Conservation (phyloP, 2,888 invertebrate species). For the Creontiades dilutus region DNA sequence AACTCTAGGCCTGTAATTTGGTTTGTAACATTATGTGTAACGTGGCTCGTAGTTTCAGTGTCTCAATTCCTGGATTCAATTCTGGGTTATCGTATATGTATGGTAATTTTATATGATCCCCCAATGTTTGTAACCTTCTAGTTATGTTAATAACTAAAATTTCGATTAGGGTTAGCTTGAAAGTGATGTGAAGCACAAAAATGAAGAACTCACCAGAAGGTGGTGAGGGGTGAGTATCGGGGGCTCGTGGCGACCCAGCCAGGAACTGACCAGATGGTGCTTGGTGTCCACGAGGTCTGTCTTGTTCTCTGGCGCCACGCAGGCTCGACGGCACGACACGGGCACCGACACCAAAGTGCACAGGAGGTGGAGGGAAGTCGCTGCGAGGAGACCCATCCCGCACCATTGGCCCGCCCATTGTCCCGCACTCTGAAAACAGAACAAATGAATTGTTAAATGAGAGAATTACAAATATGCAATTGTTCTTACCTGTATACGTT, state of each 20-base stretch:
- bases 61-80: too few relatives aligned
- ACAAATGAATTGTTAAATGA: background rate
- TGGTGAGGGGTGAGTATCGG: conserved; percentile 71
- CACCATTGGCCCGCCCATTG: conserved; percentile 75
- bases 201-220: conserved; percentile 64
- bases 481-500: too few relatives aligned
- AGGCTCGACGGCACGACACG: conserved; percentile 69
- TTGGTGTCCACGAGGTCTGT: conserved; percentile 72
- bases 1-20: too few relatives aligned
- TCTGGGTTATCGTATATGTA: too few relatives aligned
- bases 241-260: conserved; percentile 72
- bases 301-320: conserved; percentile 49
- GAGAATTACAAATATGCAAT: too few relatives aligned
- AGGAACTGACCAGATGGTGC: conserved; percentile 72
- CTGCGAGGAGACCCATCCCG: conserved; percentile 72
- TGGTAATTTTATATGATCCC: too few relatives aligned
- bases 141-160: too few relatives aligned
- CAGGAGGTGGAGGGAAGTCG: conserved; percentile 73
- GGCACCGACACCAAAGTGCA: conserved; percentile 73
- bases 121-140: too few relatives aligned
- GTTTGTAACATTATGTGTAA: too few relatives aligned
- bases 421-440: conserved; percentile 67
- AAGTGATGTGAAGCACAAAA: too few relatives aligned
- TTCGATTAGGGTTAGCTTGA: too few relatives aligned
- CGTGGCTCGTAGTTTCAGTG: too few relatives aligned